Base-by-base conservation (phyloP, 1,140 invertebrate genomes). In the Halictus rubicundus region DNA sequence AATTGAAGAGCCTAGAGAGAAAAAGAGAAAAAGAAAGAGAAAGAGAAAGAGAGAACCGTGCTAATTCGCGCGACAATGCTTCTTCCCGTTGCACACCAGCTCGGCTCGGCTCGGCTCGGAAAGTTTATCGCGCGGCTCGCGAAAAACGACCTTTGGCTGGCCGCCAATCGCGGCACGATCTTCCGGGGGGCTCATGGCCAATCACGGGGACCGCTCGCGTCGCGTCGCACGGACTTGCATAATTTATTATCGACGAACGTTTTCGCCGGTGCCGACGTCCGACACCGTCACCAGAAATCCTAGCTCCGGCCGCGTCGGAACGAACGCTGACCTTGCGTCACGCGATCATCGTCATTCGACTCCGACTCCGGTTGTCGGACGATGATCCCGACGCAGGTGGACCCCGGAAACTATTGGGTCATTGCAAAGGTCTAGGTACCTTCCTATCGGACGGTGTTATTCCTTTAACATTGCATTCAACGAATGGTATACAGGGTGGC, bases 71-170 rank as follows among this genome's bases (percentile, higher is more conserved):
- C 63, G 78, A 74, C 78, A 79, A 74, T 79, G 70, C 25, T 32
- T 49, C 8, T 23, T 2, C 64, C 42, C 16, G 66, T 16, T 52
- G 69, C 52, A 19, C 14, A 16, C n/a, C 7, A 6, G 16, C 6
- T 16, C 49, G 16, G 27, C 27, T 4, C 27, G 27, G 27, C 27
- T 32, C 32, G 32, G 32, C 32, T 32, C 32, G 21, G 74, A 78
- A 81, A 73, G 74, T 85, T 85, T 81, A 84, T 85, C 84, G 54
- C 21, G 61, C 25, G 68, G 82, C 70, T 87, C 81, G 83, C 81
- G 80, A 91, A 91, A 91, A 92, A 87, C 87, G 88, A 90, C 90
- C 88, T 91, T 87, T 92, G 90, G 88, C 83, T 77, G 59, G 37
- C 23, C 69, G 89, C 89, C 90, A 91, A 90, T 91, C 78, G 79